phyloP scores from a whole-genome alignment of 2,888 invertebrate genomes.

The Pediacus dermestoides region DNA sequence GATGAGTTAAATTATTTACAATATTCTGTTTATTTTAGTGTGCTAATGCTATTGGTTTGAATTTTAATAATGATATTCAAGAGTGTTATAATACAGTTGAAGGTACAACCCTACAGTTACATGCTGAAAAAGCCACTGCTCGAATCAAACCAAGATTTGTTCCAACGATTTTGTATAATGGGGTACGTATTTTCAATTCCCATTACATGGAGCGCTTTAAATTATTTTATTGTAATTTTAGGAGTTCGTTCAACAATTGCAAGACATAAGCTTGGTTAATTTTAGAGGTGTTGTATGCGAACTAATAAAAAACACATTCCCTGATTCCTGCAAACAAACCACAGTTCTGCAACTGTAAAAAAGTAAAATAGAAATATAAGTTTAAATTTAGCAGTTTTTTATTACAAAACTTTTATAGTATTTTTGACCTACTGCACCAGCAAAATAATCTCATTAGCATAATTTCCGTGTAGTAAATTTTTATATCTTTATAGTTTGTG shows the following conservation, averaged over 20 bases:
- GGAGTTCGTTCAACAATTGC: conserved; percentile 40
- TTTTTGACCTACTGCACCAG: no score
- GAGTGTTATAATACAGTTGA: conserved; percentile 46
- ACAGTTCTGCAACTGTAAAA: no score
- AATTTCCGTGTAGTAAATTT: no score
- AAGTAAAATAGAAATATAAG: no score
- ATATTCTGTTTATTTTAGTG: conserved; percentile 44
- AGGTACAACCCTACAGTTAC: conserved; percentile 51
- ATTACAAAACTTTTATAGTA: no score
- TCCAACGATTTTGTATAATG: conserved; percentile 54
- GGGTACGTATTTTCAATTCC: conserved; percentile 44
- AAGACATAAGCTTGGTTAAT: conserved; percentile 48
- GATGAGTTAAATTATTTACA: conserved; percentile 6
- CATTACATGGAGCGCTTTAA: not conserved
- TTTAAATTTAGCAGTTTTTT: no score
- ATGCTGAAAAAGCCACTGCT: conserved; percentile 52
- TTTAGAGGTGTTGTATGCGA: conserved; percentile 49
- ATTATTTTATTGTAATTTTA: conserved; percentile 22
- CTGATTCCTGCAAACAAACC: no score
- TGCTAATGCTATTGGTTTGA: conserved; percentile 44
- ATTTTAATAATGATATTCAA: conserved; percentile 42
- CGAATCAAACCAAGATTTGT: conserved; percentile 50
- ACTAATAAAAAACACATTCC: conserved; percentile 25
- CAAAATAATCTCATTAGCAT: no score
- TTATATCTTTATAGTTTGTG: no score